Conservation (phyloP, 2,888 invertebrate genomes). For the Tenthredo distinguenda region DNA sequence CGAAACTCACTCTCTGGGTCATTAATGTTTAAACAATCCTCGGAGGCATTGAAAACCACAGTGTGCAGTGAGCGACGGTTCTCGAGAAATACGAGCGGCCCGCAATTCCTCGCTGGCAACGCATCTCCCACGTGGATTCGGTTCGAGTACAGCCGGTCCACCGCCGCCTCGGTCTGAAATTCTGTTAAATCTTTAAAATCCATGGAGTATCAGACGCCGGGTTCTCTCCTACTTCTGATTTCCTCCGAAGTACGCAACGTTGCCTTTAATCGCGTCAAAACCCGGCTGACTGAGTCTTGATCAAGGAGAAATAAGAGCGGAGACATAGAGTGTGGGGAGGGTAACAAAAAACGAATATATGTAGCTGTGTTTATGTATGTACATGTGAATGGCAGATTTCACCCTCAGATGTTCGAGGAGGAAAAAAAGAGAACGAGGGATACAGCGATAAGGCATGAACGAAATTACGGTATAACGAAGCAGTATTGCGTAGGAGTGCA, state of each 20-base stretch:
- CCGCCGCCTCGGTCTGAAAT: not conserved
- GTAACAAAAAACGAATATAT: not conserved
- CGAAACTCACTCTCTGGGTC: constrained; percentile 3
- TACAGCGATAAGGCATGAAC: constrained; percentile 31
- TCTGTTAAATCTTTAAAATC: not conserved
- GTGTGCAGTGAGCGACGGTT: not conserved
- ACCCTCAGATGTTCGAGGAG: not conserved
- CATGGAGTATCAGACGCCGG: not conserved
- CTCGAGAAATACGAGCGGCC: not conserved
- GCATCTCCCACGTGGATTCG: not conserved
- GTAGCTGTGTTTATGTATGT: not conserved
- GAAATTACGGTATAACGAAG: constrained; percentile 32
- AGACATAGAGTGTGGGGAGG: not conserved
- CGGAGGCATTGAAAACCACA: not conserved
- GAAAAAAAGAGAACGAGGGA: not conserved
- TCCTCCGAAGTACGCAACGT: not conserved
- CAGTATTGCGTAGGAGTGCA: constrained; percentile 15
- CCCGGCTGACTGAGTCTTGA: not conserved
- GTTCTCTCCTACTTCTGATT: not conserved
- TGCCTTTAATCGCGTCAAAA: constrained; percentile 8
- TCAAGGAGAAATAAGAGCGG: constrained; percentile 9
- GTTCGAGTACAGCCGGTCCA: not conserved
- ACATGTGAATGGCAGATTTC: not conserved
- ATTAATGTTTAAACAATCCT: not conserved
- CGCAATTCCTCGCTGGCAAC: not conserved